Base-by-base conservation (phyloP, 2,888 invertebrate genomes). In the Liodrosophila aerea region DNA sequence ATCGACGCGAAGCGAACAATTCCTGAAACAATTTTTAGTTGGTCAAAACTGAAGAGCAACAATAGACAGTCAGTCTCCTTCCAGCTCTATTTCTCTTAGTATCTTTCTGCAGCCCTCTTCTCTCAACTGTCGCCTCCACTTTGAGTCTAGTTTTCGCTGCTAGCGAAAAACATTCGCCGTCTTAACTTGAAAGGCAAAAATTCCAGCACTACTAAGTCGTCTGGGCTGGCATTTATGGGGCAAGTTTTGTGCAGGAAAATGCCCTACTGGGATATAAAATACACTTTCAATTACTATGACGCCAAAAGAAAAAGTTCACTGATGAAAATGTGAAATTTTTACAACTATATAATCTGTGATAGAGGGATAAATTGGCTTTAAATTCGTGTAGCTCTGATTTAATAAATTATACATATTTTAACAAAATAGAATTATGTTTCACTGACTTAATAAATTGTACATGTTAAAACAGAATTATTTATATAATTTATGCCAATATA, bases 81-180 rank as follows among this genome's bases (percentile, higher is more conserved):
- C 31, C 34, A 30, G 16, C 36, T 18, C n/a, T 27, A 4, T 37
- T 37, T 9, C 16, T 4, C 4, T 37, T 29, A 7, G 4, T 1
- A 9, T 9, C 29, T 8, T 29, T 7, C 29, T 7, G 9, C 9
- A 29, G 29, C 15, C 27, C n/a, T 33, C 43, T 16, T 9, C 29
- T 31, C 27, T 30, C 15, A n/a, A 7, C 30, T 15, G 13, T 15
- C 11, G 2, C 16, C n/a, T 16, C 18, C 12, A 29, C 46, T 40
- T 12, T 46, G 46, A 49, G 58, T 64, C 56, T 68, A 80, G 83
- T 78, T 80, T 68, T 66, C 66, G 64, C 73, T 73, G 64, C n/a
- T 54, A 52, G 68, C 75, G 69, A 77, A 74, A 78, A 78, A 78
- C 78, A 84, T 78, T 84, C 72, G 68, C 69, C 78, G 52, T 4